These are phyloP conservation scores for Pachliopta kotzebuea DNA, from an alignment of 2,888 invertebrate species.

Conservation along the genomic window DNA sequence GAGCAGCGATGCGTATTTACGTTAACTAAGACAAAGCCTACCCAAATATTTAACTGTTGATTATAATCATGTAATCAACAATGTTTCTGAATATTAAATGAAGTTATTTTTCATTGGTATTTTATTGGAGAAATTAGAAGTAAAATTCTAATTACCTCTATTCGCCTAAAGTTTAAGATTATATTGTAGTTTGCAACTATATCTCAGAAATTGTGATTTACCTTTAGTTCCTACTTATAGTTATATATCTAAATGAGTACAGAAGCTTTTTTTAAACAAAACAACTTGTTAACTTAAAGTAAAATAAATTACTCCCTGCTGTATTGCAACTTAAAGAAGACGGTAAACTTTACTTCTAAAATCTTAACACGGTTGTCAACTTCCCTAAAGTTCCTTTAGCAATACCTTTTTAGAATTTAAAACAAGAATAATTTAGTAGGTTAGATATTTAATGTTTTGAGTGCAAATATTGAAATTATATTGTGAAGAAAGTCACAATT, in stretches of 20 bases:
- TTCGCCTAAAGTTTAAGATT: neutral
- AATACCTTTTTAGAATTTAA: slow-evolving; percentile 13
- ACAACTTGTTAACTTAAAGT: slow-evolving; percentile 15
- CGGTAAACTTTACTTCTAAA: slow-evolving; percentile 8
- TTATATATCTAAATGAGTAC: neutral
- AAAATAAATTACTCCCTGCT: slow-evolving; percentile 16
- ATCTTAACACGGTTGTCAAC: slow-evolving; percentile 19
- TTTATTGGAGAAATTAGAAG: neutral
- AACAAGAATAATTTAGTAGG: slow-evolving; percentile 1
- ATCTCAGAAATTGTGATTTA: too few relatives aligned
- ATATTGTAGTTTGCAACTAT: too few relatives aligned
- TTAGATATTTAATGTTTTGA: neutral
- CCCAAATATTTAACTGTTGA: slow-evolving; percentile 22
- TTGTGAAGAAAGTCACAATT: too few relatives aligned
- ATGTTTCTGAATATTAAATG: slow-evolving; percentile 7
- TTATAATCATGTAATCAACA: slow-evolving; percentile 5
- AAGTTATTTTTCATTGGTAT: neutral
- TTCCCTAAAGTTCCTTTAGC: slow-evolving; percentile 5
- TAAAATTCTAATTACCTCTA: neutral
- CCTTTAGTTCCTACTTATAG: neutral
- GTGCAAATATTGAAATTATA: neutral
- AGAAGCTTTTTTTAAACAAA: neutral
- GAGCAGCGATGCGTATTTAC: slow-evolving; percentile 12
- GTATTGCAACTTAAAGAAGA: slow-evolving; percentile 9
- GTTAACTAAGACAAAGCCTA: slow-evolving; percentile 14